Percentiles rank a stretch among this genome's conserved stretches.
These are phyloP conservation scores for Hyperoodon ampullatus DNA, from an alignment of 2,113 vertebrate genomes.

Conservation along the genomic window DNA sequence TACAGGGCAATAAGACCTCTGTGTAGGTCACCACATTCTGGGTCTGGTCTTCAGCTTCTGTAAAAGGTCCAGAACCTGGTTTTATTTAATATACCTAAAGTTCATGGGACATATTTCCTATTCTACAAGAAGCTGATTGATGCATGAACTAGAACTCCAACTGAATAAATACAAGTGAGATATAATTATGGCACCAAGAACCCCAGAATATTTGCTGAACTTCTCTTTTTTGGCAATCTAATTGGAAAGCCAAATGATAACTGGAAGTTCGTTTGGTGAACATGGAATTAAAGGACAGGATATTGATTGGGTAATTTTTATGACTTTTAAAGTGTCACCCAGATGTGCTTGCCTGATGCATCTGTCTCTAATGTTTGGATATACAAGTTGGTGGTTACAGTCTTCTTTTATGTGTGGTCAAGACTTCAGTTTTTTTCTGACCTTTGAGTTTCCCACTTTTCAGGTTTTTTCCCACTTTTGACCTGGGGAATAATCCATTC, in stretches of 20 bases:
- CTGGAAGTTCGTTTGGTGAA: not conserved
- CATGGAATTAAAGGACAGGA: not conserved
- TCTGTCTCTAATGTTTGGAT: not conserved
- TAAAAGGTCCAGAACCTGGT: not conserved
- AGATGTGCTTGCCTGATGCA: not conserved
- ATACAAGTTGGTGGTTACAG: not conserved
- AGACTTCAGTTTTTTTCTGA: not conserved
- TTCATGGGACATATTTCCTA: not conserved
- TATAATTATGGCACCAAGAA: not conserved
- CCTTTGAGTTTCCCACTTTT: not conserved
- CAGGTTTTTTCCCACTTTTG: not conserved
- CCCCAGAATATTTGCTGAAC: conserved; percentile 9
- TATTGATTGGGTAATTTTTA: not conserved
- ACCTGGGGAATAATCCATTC: not conserved
- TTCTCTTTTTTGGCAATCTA: not conserved
- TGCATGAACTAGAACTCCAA: not conserved
- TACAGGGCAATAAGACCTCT: not conserved
- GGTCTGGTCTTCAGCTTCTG: not conserved
- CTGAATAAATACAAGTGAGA: not conserved
- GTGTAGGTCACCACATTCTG: not conserved
- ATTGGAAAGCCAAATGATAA: not conserved
- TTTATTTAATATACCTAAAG: not conserved
- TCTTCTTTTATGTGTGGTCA: not conserved
- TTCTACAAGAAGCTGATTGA: not conserved
- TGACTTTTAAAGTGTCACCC: not conserved